Percentiles rank a stretch among this genome's conserved stretches.
Conservation (phyloP, 2,888 invertebrate genomes). For the Oxyteleia sp. region DNA sequence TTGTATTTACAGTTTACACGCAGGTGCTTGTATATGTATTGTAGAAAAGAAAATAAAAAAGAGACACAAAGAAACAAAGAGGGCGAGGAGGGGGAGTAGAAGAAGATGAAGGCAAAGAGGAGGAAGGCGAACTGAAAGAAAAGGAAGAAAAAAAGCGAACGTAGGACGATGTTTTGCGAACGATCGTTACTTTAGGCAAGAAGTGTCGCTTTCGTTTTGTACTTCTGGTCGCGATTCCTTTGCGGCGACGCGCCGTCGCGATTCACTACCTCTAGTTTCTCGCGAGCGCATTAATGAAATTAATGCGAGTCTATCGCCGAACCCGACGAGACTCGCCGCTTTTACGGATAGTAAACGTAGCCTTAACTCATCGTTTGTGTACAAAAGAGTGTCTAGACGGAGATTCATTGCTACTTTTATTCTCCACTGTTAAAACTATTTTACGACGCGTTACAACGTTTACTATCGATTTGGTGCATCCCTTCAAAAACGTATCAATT, state of each 20-base stretch:
- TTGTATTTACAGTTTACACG: constrained; percentile 82
- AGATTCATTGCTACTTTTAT: too few relatives aligned
- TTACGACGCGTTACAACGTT: too few relatives aligned
- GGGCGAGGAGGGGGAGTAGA: constrained; percentile 1
- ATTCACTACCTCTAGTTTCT: constrained; percentile 50
- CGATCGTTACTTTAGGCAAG: constrained; percentile 19
- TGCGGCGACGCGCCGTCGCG: constrained; percentile 39
- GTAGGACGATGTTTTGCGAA: constrained; percentile 35
- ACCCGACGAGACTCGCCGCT: constrained; percentile 6
- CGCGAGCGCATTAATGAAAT: constrained; percentile 26
- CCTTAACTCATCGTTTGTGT: constrained; percentile 11
- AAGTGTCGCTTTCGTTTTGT: constrained; percentile 32
- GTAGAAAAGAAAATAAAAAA: constrained; percentile 76
- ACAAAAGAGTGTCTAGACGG: constrained; percentile 4
- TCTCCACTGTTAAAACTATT: too few relatives aligned
- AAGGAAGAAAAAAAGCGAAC: not conserved
- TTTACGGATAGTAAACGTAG: constrained; percentile 3
- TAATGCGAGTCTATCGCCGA: constrained; percentile 17
- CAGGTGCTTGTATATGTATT: constrained; percentile 80
- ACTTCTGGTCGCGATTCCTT: constrained; percentile 42
- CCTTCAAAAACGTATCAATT: too few relatives aligned
- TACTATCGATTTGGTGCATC: too few relatives aligned
- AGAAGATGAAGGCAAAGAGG: too few relatives aligned
- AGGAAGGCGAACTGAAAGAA: too few relatives aligned
- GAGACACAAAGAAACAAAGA: constrained; percentile 2